phyloP scores from a whole-genome alignment of 2,113 vertebrate species.

The Prietella phreatophila region DNA sequence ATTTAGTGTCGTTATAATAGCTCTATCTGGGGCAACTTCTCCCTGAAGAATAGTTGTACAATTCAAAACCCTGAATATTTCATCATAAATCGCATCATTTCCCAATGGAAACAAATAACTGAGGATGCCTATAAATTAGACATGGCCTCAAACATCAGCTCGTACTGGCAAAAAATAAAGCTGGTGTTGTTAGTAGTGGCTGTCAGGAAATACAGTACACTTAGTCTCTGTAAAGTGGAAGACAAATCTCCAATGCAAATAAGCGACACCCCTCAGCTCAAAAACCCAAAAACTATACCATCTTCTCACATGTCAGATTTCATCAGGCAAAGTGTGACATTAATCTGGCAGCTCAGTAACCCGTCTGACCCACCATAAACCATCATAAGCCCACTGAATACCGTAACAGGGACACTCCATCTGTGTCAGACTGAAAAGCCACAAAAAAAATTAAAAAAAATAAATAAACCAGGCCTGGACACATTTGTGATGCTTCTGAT shows the following conservation, averaged over 20 bases:
- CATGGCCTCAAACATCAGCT: slow-evolving; percentile 23
- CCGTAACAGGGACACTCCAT: not conserved
- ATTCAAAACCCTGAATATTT: slow-evolving; percentile 53
- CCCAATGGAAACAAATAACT: slow-evolving; percentile 52
- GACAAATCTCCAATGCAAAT: slow-evolving; percentile 4
- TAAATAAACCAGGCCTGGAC: too few species aligned
- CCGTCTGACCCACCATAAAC: slow-evolving; percentile 11
- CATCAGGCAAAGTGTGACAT: slow-evolving; percentile 10
- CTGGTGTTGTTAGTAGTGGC: not conserved
- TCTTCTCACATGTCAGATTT: not conserved
- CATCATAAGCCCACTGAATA: not conserved
- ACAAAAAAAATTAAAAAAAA: not conserved
- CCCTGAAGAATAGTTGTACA: slow-evolving; percentile 41
- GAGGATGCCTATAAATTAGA: slow-evolving; percentile 42
- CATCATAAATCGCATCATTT: slow-evolving; percentile 51
- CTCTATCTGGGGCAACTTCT: slow-evolving; percentile 35
- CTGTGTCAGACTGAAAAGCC: not conserved
- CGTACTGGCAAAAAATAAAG: slow-evolving; percentile 15
- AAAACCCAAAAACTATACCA: not conserved
- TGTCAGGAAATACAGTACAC: slow-evolving; percentile 15
- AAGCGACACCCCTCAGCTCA: not conserved
- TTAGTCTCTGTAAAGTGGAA: not conserved
- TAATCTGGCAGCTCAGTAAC: slow-evolving; percentile 34
- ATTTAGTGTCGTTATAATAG: slow-evolving; percentile 48
- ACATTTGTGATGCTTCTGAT: slow-evolving; percentile 9